Base-by-base conservation (phyloP, 2,888 invertebrate species). In the Lamellibrachia satsuma region DNA sequence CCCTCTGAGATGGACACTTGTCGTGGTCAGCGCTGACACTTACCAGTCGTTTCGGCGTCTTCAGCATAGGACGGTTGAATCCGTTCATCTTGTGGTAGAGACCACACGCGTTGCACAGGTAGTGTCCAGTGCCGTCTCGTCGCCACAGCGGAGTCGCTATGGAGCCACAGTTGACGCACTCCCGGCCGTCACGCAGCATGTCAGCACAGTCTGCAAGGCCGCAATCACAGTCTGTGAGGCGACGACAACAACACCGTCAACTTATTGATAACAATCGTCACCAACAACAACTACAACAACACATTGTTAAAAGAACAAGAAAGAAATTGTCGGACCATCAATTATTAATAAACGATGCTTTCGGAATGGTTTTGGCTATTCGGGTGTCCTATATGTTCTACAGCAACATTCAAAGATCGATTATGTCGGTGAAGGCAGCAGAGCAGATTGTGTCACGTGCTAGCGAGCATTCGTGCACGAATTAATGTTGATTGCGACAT, bases 81-180 rank as follows among this genome's bases (percentile, higher is more conserved):
- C 99, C 99, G 97, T 99, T 99, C 98, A 99, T 99, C 97, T 99
- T 99, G 97, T 99, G 99, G 97, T 99, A 99, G 93, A 99, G 98
- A 94, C 99, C 99, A 97, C 99, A 99, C 93, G 99, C 99, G 97
- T 99, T 99, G 97, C 99, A 99, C 96, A 99, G 97, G 97, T 99
- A 99, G 97, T 99, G 99, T 51, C 99, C 99, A 92, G 99, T 99
- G 94, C 99, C 98, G 97, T 99, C 99, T 95, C 99, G 97, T 94
- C 99, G 97, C 99, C 99, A 99, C 94, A 99, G 97, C 90, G 99
- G 99, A 92, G 99, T 99, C 94, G 98, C 98, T 95, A 98, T 99
- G 94, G 99, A 99, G 94, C 99, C 99, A 97, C 99, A 99, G 97
- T 99, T 99, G 52, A 99, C 99, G 97, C 99, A 99, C 97, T 99